Percentiles rank a stretch among this genome's conserved stretches.
These are phyloP conservation scores for Rhopalosiphum maidis DNA, from an alignment of 1,140 invertebrate genomes.

Conservation along the genomic window DNA sequence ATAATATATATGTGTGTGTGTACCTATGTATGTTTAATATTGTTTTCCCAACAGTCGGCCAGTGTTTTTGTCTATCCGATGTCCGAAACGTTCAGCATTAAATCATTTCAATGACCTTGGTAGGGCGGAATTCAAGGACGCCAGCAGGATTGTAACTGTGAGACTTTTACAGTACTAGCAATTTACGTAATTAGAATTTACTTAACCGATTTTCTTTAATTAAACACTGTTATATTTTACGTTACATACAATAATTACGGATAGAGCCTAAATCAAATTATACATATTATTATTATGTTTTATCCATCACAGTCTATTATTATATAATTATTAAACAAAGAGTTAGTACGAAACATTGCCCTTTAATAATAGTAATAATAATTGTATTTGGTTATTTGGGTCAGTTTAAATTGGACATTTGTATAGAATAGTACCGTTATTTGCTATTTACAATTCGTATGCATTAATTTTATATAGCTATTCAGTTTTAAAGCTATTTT, in stretches of 20 bases:
- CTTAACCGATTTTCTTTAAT: neutral
- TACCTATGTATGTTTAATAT: neutral
- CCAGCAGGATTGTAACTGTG: neutral
- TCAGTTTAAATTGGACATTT: neutral
- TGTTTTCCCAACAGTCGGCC: neutral
- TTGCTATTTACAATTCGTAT: neutral
- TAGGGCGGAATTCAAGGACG: neutral
- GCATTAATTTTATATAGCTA: neutral
- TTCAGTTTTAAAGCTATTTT: neutral
- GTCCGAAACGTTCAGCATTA: neutral
- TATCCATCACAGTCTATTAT: neutral
- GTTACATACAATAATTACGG: neutral
- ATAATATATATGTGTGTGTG: neutral
- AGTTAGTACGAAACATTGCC: neutral
- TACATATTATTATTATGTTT: neutral
- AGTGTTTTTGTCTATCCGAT: neutral
- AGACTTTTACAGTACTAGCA: neutral
- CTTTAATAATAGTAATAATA: neutral
- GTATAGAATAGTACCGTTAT: neutral
- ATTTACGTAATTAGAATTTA: neutral
- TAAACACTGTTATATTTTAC: neutral
- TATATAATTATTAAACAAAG: neutral
- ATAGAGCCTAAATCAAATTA: neutral
- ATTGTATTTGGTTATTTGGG: neutral
- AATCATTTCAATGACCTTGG: neutral